Conservation (phyloP, 2,797 vertebrate genomes). For the Peromyscus melanophrys region DNA sequence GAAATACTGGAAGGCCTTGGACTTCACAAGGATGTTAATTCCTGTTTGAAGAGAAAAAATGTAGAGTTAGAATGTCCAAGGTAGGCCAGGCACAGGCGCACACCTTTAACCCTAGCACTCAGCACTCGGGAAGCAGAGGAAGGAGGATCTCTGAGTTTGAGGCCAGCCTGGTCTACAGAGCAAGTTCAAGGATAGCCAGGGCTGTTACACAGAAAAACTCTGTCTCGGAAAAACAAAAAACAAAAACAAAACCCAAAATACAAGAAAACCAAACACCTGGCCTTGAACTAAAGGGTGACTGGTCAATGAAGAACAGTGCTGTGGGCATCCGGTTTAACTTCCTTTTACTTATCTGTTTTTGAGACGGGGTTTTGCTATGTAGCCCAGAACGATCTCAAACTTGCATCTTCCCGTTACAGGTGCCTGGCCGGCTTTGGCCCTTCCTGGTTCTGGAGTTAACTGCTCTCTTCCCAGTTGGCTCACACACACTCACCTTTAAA, state of each 20-base stretch:
- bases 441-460: not conserved
- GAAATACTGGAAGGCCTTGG: conserved; percentile 95
- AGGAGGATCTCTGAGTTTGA: not conserved
- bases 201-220: not conserved
- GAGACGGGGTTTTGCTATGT: not conserved
- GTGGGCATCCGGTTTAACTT: not conserved
- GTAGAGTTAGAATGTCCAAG: not conserved
- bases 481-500: conserved; percentile 93
- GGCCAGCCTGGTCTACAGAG: not conserved
- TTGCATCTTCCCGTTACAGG: not conserved
- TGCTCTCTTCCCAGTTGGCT: not conserved
- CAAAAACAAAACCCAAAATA: not conserved
- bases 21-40: conserved; percentile 97
- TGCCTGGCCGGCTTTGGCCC: not conserved
- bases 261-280: not conserved
- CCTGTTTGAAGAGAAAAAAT: conserved; percentile 89
- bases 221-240: not conserved
- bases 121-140: not conserved
- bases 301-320: not conserved
- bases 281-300: not conserved
- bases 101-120: not conserved
- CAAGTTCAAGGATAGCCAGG: not conserved
- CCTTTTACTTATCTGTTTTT: not conserved
- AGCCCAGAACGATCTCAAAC: no score
- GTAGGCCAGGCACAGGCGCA: not conserved